These are phyloP conservation scores for Podarcis cretensis DNA, from an alignment of 2,113 vertebrate species.

Conservation along the genomic window DNA sequence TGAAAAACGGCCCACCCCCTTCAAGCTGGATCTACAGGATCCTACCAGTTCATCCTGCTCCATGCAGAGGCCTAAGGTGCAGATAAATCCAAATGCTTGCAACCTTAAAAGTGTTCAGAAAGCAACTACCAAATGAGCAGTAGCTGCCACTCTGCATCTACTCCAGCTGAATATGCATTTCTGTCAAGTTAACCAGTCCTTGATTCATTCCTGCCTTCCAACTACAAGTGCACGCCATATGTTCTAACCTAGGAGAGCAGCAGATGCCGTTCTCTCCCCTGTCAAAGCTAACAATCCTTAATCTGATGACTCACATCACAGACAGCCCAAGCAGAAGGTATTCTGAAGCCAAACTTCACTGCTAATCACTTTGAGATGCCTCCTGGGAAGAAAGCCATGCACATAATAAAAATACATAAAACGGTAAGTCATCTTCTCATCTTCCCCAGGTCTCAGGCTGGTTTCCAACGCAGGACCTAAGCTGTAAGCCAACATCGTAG, in stretches of 20 bases:
- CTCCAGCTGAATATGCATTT: neutral
- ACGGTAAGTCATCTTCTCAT: neutral
- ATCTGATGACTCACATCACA: neutral
- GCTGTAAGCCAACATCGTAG: neutral
- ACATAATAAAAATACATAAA: no score
- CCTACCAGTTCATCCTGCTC: neutral
- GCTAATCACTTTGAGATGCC: no score
- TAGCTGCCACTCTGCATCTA: conserved; percentile 28
- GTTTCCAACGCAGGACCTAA: neutral
- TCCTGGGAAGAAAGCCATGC: no score
- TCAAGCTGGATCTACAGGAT: neutral
- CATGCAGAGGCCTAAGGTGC: accelerated
- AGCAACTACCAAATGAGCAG: conserved; percentile 5
- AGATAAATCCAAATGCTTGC: neutral
- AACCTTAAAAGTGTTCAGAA: neutral
- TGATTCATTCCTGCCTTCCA: neutral
- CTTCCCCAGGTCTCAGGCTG: neutral
- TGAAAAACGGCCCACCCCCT: neutral
- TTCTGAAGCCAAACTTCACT: neutral
- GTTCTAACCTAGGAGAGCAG: neutral
- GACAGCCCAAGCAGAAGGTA: neutral
- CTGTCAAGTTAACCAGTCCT: neutral
- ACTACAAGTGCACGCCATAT: neutral
- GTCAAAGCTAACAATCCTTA: neutral
- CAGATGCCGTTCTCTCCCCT: neutral